phyloP scores from a whole-genome alignment of 1,140 invertebrate genomes.

The Ips nitidus region DNA sequence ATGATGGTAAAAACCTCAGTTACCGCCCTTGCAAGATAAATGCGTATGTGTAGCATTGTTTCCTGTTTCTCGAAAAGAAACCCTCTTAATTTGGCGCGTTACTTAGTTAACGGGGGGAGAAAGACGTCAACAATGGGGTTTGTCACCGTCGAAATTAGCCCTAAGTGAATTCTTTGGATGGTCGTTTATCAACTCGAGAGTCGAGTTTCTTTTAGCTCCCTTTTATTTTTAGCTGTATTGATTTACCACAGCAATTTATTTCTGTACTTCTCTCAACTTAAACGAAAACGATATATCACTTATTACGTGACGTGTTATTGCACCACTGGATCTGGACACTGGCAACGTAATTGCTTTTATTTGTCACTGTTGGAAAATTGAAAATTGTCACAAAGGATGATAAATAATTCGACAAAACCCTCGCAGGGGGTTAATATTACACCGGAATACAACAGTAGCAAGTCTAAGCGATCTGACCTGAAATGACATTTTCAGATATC shows the following conservation, averaged over 20 bases:
- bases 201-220: constrained; percentile 27
- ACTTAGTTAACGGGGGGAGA: constrained; percentile 50
- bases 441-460: background rate
- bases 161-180: constrained; percentile 49
- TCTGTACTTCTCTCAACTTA: constrained; percentile 12
- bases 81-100: constrained; percentile 51
- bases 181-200: constrained; percentile 46
- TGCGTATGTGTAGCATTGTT: constrained; percentile 53
- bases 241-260: constrained; percentile 25
- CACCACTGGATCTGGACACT: background rate
- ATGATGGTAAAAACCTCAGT: constrained; percentile 40
- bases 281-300: constrained; percentile 17
- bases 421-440: no score
- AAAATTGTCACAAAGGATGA: no score
- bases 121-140: constrained; percentile 46
- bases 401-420: no score
- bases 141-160: constrained; percentile 49
- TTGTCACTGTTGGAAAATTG: no score
- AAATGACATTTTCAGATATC: constrained; percentile 14
- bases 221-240: constrained; percentile 33
- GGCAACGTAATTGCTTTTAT: no score
- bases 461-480: constrained; percentile 21
- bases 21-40: constrained; percentile 47
- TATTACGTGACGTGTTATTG: constrained; percentile 10
- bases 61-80: constrained; percentile 51